These are phyloP conservation scores for Nycteola revayana DNA, from an alignment of 2,888 invertebrate species.

Conservation along the genomic window DNA sequence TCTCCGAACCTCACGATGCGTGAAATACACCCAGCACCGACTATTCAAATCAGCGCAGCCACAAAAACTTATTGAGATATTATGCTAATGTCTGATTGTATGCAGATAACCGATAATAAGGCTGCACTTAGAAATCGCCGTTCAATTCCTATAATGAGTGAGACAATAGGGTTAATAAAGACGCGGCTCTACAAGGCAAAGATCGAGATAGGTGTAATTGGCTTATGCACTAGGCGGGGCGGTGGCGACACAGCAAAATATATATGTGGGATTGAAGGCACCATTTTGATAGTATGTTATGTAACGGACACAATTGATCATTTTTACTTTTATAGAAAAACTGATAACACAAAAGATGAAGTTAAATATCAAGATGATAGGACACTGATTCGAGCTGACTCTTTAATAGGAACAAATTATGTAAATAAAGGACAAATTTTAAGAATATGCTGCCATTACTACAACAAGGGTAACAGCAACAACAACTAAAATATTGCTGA, in stretches of 20 bases:
- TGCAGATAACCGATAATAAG: slow-evolving; percentile 76
- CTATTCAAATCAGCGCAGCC: slow-evolving; percentile 49
- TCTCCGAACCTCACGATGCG: slow-evolving; percentile 29
- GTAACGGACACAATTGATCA: too few species aligned
- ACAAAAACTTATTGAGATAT: slow-evolving; percentile 78
- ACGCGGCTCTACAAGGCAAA: slow-evolving; percentile 58
- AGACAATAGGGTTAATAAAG: slow-evolving; percentile 77
- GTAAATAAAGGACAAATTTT: too few species aligned
- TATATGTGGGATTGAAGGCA: background rate
- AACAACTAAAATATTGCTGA: too few species aligned
- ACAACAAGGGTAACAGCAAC: too few species aligned
- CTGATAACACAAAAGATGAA: too few species aligned
- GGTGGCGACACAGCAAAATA: slow-evolving; percentile 15
- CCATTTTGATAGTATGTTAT: too few species aligned
- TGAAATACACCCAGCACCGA: slow-evolving; percentile 32
- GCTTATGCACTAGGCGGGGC: slow-evolving; percentile 25
- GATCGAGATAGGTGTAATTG: slow-evolving; percentile 51
- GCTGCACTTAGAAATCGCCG: slow-evolving; percentile 60
- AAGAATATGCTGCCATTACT: too few species aligned
- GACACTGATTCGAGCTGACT: too few species aligned
- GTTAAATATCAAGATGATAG: too few species aligned
- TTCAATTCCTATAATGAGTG: slow-evolving; percentile 77
- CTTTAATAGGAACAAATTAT: too few species aligned
- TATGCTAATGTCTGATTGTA: slow-evolving; percentile 79
- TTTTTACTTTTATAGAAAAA: too few species aligned